These are phyloP conservation scores for Cataglyphis cursor DNA, from an alignment of 2,888 invertebrate species.

Conservation along the genomic window DNA sequence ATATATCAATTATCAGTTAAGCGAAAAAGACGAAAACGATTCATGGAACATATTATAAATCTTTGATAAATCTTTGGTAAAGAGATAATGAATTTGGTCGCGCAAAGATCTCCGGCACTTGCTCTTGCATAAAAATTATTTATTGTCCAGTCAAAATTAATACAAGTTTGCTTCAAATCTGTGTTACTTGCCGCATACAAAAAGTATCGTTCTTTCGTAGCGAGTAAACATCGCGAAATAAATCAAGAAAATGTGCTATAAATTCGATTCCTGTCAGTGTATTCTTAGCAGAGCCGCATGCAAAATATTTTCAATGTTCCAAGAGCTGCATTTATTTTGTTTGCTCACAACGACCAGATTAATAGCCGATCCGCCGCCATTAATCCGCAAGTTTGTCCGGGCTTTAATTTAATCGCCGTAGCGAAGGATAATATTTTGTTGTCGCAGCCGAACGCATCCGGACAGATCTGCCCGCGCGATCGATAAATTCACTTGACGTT, in stretches of 20 bases:
- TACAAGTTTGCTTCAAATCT: conserved; percentile 12
- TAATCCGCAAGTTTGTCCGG: conserved; percentile 58
- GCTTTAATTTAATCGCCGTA: conserved; percentile 55
- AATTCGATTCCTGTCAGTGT: conserved; percentile 35
- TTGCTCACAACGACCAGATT: conserved; percentile 40
- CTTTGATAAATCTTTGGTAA: not conserved
- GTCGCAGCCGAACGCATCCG: conserved; percentile 43
- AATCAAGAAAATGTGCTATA: conserved; percentile 35
- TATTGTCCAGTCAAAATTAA: not conserved
- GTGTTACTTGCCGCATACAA: not conserved
- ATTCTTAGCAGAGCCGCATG: conserved; percentile 46
- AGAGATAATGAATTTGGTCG: conserved; percentile 2
- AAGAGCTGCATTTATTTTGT: conserved; percentile 47
- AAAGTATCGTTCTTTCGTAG: conserved; percentile 27
- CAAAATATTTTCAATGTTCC: conserved; percentile 49
- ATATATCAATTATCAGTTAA: not conserved
- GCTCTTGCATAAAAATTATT: conserved; percentile 8
- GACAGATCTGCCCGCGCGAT: conserved; percentile 39
- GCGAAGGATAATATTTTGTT: conserved; percentile 58
- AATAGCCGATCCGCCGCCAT: conserved; percentile 54
- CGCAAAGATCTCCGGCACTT: not conserved
- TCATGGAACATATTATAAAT: conserved; percentile 4
- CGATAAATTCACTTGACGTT: conserved; percentile 54
- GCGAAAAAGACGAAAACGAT: not conserved
- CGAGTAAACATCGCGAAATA: conserved; percentile 17